A percentile compares a stretch with the other conserved stretches of the same genome.
Evolutionary conservation across 2,888 invertebrate genomes (phyloP).

Genomic region (Tenthredo livida): DNA sequence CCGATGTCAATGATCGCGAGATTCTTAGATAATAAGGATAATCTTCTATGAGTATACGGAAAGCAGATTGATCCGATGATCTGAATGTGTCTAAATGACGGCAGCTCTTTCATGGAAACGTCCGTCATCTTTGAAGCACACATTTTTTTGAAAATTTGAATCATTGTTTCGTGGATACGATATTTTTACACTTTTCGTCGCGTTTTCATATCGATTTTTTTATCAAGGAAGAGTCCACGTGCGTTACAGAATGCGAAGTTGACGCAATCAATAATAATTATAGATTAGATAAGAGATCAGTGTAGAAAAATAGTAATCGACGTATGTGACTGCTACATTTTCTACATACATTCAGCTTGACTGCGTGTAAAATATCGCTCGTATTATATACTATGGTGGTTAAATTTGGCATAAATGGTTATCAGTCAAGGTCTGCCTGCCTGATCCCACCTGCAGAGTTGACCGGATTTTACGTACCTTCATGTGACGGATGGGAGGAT

Average conservation of each 20-base stretch:
- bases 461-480: constrained; percentile 81
- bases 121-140: not conserved
- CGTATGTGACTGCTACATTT: not conserved
- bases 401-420: not conserved
- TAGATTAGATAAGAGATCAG: constrained; percentile 52
- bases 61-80: not conserved
- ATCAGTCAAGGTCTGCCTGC: not conserved
- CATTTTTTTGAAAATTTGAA: not conserved
- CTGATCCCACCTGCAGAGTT: not conserved
- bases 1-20: not conserved
- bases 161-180: not conserved
- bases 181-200: not conserved
- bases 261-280: constrained; percentile 50
- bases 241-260: not conserved
- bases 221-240: not conserved
- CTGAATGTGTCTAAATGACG: not conserved
- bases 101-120: not conserved
- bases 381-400: not conserved
- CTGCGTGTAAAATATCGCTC: not conserved
- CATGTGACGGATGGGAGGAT: constrained; percentile 89
- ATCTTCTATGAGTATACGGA: not conserved
- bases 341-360: not conserved
- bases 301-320: constrained; percentile 53
- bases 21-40: not conserved
- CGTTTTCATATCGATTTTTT: not conserved